A percentile compares a stretch with the other conserved stretches of the same genome.
Evolutionary conservation across 2,888 invertebrate species (phyloP).

Genomic region (Alcis repandata): DNA sequence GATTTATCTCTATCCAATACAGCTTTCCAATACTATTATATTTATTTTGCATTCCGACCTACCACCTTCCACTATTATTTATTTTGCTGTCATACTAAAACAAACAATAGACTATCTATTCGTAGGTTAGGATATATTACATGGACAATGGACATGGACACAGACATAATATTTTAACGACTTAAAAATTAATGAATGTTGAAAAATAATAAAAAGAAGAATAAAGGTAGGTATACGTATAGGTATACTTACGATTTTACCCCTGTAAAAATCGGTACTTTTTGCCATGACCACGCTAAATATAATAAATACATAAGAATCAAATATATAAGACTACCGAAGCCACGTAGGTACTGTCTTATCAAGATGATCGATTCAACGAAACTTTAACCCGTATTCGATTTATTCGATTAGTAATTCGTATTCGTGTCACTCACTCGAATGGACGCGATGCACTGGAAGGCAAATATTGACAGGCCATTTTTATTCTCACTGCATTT

Average conservation of each 20-base stretch:
- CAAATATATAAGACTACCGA: slow-evolving; percentile 10
- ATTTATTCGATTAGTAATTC: slow-evolving; percentile 36
- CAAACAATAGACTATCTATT: no score
- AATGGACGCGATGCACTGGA: slow-evolving; percentile 43
- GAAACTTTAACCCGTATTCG: slow-evolving; percentile 41
- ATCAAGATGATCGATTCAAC: slow-evolving; percentile 57
- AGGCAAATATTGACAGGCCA: slow-evolving; percentile 44
- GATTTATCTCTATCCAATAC: no score
- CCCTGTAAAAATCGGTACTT: neutral
- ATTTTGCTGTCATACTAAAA: no score
- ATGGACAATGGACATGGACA: no score
- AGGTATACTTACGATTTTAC: neutral
- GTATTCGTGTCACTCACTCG: slow-evolving; percentile 56
- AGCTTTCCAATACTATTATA: no score
- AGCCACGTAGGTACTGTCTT: slow-evolving; percentile 48
- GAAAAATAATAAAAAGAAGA: no score
- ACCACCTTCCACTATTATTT: no score
- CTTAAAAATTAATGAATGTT: no score
- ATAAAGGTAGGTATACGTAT: no score
- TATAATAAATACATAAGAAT: neutral
- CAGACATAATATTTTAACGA: no score
- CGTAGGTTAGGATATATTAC: no score
- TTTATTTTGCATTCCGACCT: no score
- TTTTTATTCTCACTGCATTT: slow-evolving; percentile 18
- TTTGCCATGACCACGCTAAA: neutral